Evolutionary conservation across 30 jellyfish, hydroid and myxozoan genomes (phyloP).

Genomic region (Aurelia aurita complex sp. Pacific): DNA sequence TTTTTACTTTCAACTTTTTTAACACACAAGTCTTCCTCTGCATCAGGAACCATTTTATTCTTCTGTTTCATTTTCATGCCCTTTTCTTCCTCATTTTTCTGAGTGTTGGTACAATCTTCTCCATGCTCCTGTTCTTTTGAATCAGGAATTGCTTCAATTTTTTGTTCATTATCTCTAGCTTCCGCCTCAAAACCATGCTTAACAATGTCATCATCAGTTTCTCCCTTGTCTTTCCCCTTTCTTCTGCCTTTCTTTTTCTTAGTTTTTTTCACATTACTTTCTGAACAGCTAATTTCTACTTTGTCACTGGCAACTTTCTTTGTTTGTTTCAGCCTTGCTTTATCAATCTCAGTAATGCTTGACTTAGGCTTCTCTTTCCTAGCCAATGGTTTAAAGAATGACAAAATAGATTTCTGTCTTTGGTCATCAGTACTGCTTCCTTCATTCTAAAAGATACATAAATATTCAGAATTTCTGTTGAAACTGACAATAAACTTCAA

Average conservation of each 20-base stretch:
- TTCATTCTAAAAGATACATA: slow-evolving; percentile 8
- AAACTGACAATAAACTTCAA: too few species aligned
- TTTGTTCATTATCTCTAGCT: not conserved
- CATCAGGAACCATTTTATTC: not conserved
- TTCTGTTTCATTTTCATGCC: not conserved
- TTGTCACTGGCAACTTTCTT: not conserved
- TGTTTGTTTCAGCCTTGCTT: not conserved
- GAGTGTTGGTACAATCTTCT: not conserved
- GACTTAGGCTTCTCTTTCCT: not conserved
- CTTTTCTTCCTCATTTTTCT: not conserved
- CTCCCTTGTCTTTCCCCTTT: not conserved
- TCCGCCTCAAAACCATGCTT: not conserved
- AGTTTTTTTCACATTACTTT: not conserved
- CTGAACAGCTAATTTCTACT: slow-evolving; percentile 3
- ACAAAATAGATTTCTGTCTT: slow-evolving; percentile 45
- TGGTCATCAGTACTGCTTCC: slow-evolving; percentile 16
- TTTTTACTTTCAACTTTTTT: too few species aligned
- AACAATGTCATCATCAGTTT: not conserved
- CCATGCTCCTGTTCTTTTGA: not conserved
- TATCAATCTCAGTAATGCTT: not conserved
- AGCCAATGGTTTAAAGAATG: slow-evolving; percentile 50
- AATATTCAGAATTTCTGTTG: too few species aligned
- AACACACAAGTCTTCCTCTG: not conserved
- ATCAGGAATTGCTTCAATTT: not conserved
- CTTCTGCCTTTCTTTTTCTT: slow-evolving; percentile 19